Conservation (phyloP, 2,888 invertebrate species). For the Malacosoma neustria region DNA sequence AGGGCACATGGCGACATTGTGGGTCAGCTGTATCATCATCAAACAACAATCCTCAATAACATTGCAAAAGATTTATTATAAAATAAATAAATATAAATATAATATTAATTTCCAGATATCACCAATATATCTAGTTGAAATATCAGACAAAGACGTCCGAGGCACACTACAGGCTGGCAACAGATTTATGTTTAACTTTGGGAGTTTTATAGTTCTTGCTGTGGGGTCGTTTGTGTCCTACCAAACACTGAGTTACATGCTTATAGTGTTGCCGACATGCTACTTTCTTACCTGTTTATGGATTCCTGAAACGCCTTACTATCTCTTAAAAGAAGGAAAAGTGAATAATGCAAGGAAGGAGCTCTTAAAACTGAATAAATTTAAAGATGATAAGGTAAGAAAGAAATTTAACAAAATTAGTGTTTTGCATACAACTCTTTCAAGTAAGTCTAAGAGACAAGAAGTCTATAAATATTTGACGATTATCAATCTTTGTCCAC, state of each 20-base stretch:
- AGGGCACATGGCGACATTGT: too few species aligned
- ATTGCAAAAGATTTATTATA: too few species aligned
- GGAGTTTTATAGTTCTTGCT: constrained; percentile 41
- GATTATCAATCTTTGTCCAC: too few species aligned
- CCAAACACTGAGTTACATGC: constrained; percentile 42
- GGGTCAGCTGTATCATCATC: too few species aligned
- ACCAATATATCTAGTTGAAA: constrained; percentile 52
- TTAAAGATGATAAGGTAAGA: constrained; percentile 29
- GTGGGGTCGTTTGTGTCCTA: constrained; percentile 48
- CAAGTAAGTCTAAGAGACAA: too few species aligned
- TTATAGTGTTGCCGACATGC: constrained; percentile 47
- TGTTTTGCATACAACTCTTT: too few species aligned
- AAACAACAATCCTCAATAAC: too few species aligned
- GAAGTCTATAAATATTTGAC: too few species aligned
- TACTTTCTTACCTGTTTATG: constrained; percentile 60
- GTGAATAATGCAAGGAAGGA: constrained; percentile 47
- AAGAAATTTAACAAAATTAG: too few species aligned
- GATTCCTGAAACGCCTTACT: constrained; percentile 76
- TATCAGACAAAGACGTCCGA: constrained; percentile 52
- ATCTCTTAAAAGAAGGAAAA: constrained; percentile 60
- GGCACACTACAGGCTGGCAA: constrained; percentile 38
- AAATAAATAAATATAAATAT: too few species aligned
- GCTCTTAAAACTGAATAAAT: constrained; percentile 42
- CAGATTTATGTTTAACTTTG: constrained; percentile 43
- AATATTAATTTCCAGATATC: constrained; percentile 45